Evolutionary conservation across 2,888 invertebrate species (phyloP).

Genomic region (Archips xylosteana): DNA sequence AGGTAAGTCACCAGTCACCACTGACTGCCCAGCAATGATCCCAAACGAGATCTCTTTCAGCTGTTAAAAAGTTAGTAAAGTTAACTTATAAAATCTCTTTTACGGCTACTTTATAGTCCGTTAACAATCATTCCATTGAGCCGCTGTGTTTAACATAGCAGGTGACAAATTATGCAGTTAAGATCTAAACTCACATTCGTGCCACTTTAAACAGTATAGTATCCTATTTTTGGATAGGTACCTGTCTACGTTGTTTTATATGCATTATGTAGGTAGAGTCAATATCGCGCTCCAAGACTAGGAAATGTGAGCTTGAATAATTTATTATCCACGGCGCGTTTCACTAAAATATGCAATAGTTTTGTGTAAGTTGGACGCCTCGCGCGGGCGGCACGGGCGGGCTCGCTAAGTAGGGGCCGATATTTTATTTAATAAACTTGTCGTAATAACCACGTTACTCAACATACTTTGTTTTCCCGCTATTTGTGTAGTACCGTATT

Average conservation of each 20-base stretch:
- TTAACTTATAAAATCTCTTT: too few relatives aligned
- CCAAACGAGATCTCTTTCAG: neutral
- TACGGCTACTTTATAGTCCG: too few relatives aligned
- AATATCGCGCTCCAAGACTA: constrained; percentile 73
- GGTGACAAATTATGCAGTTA: constrained; percentile 44
- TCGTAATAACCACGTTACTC: constrained; percentile 64
- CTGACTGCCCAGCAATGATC: neutral
- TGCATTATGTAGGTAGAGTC: constrained; percentile 77
- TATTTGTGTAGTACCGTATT: constrained; percentile 61
- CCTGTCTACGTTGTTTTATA: constrained; percentile 59
- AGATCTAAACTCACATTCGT: constrained; percentile 30
- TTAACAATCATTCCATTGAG: constrained; percentile 30
- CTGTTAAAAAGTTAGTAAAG: neutral
- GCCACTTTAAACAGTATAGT: constrained; percentile 35
- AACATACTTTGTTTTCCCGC: constrained; percentile 69
- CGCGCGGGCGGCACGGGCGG: constrained; percentile 55
- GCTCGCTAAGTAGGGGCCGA: constrained; percentile 67
- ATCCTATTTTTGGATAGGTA: constrained; percentile 35
- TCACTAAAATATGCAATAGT: constrained; percentile 82
- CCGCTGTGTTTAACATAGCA: constrained; percentile 36
- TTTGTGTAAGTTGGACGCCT: constrained; percentile 82
- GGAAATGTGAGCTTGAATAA: constrained; percentile 81
- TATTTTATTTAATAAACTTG: constrained; percentile 81
- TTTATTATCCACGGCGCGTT: constrained; percentile 75
- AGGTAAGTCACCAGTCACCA: neutral